Percentiles rank a stretch among this genome's conserved stretches.
Evolutionary conservation across 2,113 vertebrate species (phyloP).

Genomic region (Macaca fascicularis): T2T-MFA8v1.1 NC_088375.1:159966001-159966500

Average conservation of each 20-base stretch:
- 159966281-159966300: not conserved
- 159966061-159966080: not conserved
- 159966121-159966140: not conserved
- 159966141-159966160: not conserved
- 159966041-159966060: not conserved
- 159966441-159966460: not conserved
- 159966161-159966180: not conserved
- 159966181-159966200: not conserved
- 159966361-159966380: not conserved
- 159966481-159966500: not conserved
- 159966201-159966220: not conserved
- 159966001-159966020: constrained; percentile 68
- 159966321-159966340: not conserved
- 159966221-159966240: not conserved
- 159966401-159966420: not conserved
- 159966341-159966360: not conserved
- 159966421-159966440: not conserved
- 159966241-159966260: not conserved
- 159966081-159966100: not conserved
- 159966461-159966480: not conserved
- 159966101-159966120: not conserved
- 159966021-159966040: constrained; percentile 58
- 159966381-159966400: not conserved
- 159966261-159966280: not conserved
- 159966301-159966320: not conserved